phyloP scores from a whole-genome alignment of 2,113 vertebrate genomes.

The Octodon degus region DNA sequence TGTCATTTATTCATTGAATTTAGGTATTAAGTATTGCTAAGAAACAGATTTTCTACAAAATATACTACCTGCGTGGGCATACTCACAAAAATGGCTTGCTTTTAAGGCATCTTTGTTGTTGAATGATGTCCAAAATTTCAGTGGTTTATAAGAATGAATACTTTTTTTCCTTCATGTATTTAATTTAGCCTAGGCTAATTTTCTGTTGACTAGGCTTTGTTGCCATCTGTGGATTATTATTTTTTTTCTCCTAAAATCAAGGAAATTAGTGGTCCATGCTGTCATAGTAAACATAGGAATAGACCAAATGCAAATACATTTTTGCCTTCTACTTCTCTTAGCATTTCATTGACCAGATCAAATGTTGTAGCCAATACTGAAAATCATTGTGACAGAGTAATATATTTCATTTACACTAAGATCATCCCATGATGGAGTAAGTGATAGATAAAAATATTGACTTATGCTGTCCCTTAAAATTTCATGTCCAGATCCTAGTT shows the following conservation, averaged over 20 bases:
- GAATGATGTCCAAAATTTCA: not conserved
- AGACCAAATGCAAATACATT: not conserved
- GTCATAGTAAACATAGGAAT: not conserved
- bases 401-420: not conserved
- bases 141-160: not conserved
- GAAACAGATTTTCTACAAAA: not conserved
- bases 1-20: not conserved
- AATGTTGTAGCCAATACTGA: not conserved
- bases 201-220: not conserved
- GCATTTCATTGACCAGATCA: not conserved
- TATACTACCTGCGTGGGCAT: not conserved
- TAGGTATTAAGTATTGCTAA: conserved; percentile 1
- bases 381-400: not conserved
- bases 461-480: not conserved
- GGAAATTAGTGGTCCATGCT: not conserved
- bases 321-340: not conserved
- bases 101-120: conserved; percentile 4
- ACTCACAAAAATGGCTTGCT: not conserved
- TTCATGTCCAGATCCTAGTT: not conserved
- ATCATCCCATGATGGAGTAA: not conserved
- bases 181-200: not conserved
- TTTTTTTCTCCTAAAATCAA: not conserved
- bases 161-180: not conserved
- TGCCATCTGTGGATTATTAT: not conserved
- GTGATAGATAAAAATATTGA: conserved; percentile 13